Evolutionary conservation across 2,113 vertebrate species (phyloP).

Genomic region (Morone saxatilis): DNA sequence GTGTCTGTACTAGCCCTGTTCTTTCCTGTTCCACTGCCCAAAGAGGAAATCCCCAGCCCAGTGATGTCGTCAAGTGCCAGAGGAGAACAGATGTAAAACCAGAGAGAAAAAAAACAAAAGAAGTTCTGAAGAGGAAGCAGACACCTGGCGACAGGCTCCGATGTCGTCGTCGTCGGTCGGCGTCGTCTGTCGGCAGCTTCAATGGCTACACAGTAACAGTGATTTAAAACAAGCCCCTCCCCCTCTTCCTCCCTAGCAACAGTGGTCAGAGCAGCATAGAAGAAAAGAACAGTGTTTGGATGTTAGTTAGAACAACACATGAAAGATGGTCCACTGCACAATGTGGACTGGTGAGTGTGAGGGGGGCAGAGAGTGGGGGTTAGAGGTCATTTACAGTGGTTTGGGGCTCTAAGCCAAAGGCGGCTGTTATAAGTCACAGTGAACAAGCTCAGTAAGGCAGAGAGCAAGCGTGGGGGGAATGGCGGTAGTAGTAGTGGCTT

Average conservation of each 20-base stretch:
- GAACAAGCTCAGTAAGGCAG: constrained; percentile 62
- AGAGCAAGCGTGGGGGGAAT: constrained; percentile 35
- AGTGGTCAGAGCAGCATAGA: constrained; percentile 38
- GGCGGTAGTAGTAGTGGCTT: constrained; percentile 65
- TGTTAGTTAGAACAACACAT: constrained; percentile 13
- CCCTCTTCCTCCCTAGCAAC: not conserved
- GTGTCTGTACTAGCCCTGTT: not conserved
- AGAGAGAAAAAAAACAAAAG: not conserved
- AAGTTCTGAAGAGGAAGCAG: constrained; percentile 11
- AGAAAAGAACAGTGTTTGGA: not conserved
- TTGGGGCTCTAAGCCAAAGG: constrained; percentile 31
- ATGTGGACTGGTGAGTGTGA: not conserved
- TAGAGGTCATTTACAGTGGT: constrained; percentile 66
- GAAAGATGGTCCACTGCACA: not conserved
- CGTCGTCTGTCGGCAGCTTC: not conserved
- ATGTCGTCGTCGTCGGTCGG: too few relatives aligned
- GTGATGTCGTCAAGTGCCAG: constrained; percentile 40
- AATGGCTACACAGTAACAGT: not conserved
- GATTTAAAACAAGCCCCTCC: not conserved
- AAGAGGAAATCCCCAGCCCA: constrained; percentile 21
- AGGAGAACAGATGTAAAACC: constrained; percentile 12
- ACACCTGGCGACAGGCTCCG: constrained; percentile 6
- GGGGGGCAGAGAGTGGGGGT: not conserved
- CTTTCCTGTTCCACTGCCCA: constrained; percentile 23
- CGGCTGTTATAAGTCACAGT: constrained; percentile 55